phyloP scores from a whole-genome alignment of 2,113 vertebrate genomes.

The Anolis sagrei region DNA sequence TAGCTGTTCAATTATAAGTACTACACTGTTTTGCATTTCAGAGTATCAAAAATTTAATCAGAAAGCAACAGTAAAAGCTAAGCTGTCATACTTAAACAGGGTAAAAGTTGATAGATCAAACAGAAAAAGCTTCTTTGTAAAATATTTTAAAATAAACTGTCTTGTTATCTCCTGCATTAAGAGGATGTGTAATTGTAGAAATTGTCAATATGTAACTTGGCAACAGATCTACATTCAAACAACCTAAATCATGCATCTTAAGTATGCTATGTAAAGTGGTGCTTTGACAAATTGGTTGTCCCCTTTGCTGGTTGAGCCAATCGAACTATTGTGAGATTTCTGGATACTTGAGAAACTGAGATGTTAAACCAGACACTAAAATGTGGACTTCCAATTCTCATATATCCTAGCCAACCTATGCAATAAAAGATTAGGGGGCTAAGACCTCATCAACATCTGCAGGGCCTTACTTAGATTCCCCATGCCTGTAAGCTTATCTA shows the following conservation, averaged over 20 bases:
- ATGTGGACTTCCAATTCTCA: not conserved
- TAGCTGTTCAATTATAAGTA: not conserved
- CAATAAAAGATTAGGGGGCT: not conserved
- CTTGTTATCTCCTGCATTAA: not conserved
- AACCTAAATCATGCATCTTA: not conserved
- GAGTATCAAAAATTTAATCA: no score
- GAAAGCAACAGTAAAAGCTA: no score
- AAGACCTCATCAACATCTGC: not conserved
- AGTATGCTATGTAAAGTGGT: not conserved
- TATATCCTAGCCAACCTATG: not conserved
- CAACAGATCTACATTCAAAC: not conserved
- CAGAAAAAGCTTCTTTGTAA: conserved; percentile 1
- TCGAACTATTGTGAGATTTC: not conserved
- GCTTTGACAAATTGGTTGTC: not conserved
- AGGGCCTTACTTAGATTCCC: no score
- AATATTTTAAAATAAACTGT: not conserved
- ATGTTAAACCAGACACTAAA: not conserved
- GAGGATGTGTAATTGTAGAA: not conserved
- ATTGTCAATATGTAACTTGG: not conserved
- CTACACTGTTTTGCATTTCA: not conserved
- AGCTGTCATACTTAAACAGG: not conserved
- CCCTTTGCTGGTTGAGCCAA: not conserved
- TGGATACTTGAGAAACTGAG: not conserved
- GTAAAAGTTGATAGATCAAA: not conserved
- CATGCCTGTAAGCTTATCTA: no score